A percentile compares a stretch with the other conserved stretches of the same genome.
Conservation (phyloP, 2,113 vertebrate genomes). For the Paradisaea rubra region DNA sequence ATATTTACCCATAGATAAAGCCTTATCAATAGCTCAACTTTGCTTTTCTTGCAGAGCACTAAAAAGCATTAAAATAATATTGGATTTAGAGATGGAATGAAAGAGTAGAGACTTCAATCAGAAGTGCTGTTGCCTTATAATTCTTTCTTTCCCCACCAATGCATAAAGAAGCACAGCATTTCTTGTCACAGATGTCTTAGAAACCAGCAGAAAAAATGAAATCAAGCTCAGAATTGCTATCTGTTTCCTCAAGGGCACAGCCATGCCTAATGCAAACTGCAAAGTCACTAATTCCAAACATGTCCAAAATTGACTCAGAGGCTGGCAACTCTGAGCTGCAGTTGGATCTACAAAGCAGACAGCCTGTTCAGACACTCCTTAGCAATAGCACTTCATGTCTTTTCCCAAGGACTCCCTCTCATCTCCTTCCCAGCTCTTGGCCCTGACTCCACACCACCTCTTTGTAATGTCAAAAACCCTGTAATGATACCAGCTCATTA, state of each 20-base stretch:
- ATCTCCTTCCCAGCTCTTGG: background rate
- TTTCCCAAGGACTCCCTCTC: background rate
- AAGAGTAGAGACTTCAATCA: background rate
- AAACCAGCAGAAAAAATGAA: background rate
- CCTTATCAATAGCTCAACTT: constrained; percentile 1
- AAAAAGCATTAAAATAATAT: background rate
- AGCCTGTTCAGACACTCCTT: background rate
- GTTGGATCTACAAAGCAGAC: background rate
- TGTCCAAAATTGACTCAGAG: background rate
- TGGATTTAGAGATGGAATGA: background rate
- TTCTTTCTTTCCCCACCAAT: background rate
- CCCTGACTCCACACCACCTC: background rate
- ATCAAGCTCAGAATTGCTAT: background rate
- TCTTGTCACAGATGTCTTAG: background rate
- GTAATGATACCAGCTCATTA: background rate
- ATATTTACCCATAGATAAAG: constrained; percentile 22
- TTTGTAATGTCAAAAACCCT: background rate
- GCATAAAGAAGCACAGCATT: background rate
- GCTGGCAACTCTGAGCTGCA: background rate
- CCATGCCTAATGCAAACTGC: accelerated
- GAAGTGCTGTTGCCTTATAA: background rate
- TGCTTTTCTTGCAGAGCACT: background rate
- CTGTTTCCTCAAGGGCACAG: background rate
- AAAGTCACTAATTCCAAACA: background rate
- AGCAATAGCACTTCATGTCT: background rate